Base-by-base conservation (phyloP, 2,797 vertebrate genomes). In the Eurystomus glaucurus region DNA sequence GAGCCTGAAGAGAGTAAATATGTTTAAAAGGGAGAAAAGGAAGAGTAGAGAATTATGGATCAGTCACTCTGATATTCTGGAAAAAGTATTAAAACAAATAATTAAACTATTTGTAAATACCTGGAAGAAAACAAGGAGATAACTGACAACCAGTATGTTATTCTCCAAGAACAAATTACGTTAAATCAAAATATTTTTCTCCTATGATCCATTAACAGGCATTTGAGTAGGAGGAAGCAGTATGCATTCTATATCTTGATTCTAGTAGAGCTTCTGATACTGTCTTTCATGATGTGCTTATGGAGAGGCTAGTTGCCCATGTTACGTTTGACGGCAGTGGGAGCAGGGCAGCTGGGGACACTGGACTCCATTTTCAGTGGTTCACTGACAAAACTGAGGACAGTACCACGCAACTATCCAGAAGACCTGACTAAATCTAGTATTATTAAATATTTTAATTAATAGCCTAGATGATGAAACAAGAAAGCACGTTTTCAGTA, bases 151-250 rank as follows among this genome's bases (percentile, higher is more conserved):
- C 45, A 78, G 3, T 51, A 57, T 3, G 14, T 65, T 91, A 28
- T 85, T 68, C 33, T 54, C 58, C 21, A 51, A 58, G 62, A 88
- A 48, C 4, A 74, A 90, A 61, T 16, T 28, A 15, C 72, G 57
- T 61, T 37, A 78, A 80, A 88, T 83, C 45, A 88, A 88, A 96
- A 81, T 81, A 86, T 46, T 84, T 85, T 31, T 81, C 41, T 65
- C 28, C 18, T 29, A 8, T 51, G 50, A 69, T 39, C 66, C 41
- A 57, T 25, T 75, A 78, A 29, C 10, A 54, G 61, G 39, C 41
- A 41, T 52, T 78, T 86, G 37, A 90, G 57, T 51, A 75, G 57
- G 52, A 88, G 28, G 68, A 60, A 71, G 62, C 48, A 61, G 52
- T 52, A 58, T 52, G 23, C 3, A 2, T 71, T 46, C 26, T 46